Percentiles rank a stretch among this genome's conserved stretches.
phyloP scores from a whole-genome alignment of 2,888 invertebrate species.

The Lacanobia oleracea region DNA sequence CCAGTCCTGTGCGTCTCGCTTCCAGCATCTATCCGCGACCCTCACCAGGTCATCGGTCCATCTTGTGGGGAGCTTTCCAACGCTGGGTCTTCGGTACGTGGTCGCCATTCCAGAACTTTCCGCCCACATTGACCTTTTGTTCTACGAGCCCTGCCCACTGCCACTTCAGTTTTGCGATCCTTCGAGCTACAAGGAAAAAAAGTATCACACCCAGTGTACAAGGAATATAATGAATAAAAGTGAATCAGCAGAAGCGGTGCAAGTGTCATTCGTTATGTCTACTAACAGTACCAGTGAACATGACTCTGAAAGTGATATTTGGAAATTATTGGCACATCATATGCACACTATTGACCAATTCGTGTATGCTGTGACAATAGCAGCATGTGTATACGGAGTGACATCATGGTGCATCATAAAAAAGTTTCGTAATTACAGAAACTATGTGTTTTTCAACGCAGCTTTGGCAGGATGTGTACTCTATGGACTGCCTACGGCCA shows the following conservation, averaged over 20 bases:
- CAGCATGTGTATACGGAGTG: not conserved
- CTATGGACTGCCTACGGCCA: not conserved
- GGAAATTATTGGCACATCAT: not conserved
- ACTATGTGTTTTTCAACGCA: not conserved
- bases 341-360: fast-evolving
- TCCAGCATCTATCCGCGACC: no score
- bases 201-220: no score
- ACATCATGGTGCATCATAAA: not conserved
- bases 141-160: no score
- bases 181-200: no score
- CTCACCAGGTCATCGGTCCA: no score
- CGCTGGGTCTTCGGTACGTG: no score
- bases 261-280: not conserved
- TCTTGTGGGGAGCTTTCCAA: no score
- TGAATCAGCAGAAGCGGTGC: not conserved
- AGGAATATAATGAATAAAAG: no score
- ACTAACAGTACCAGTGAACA: not conserved
- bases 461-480: not conserved
- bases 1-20: no score
- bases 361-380: not conserved
- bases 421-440: slow-evolving; percentile 6
- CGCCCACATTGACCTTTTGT: no score
- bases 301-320: not conserved
- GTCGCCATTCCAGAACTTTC: no score
- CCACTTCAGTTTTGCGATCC: no score